Evolutionary conservation across 1,140 invertebrate genomes (phyloP).

Genomic region (Drosophila asahinai): DNA sequence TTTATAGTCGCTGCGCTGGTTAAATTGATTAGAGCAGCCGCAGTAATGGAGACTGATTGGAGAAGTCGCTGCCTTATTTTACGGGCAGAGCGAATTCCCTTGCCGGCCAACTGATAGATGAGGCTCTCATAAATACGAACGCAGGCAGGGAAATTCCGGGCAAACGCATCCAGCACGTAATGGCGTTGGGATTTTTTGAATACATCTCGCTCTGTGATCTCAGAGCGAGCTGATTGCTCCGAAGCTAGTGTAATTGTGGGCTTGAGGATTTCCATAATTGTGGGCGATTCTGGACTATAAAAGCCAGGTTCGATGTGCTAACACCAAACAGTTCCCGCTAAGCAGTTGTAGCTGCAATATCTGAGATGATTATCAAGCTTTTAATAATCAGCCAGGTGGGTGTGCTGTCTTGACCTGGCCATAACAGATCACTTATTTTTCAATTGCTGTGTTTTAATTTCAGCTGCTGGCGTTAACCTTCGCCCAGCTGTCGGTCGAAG

Average conservation of each 20-base stretch:
- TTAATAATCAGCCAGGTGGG: constrained; percentile 59
- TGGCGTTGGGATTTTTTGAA: constrained; percentile 42
- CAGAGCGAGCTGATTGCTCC: constrained; percentile 13
- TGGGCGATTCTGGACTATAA: constrained; percentile 59
- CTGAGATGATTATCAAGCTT: constrained; percentile 56
- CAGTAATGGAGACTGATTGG: constrained; percentile 49
- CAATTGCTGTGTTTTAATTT: not conserved
- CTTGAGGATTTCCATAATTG: constrained; percentile 52
- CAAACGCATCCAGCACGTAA: constrained; percentile 46
- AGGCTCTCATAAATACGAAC: constrained; percentile 17
- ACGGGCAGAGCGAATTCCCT: constrained; percentile 39
- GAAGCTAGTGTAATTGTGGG: constrained; percentile 35
- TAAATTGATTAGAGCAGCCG: constrained; percentile 36
- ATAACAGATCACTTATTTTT: not conserved
- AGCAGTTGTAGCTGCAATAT: constrained; percentile 13
- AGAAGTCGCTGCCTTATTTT: constrained; percentile 22
- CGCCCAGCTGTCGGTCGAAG: constrained; percentile 25
- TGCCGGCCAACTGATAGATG: constrained; percentile 7
- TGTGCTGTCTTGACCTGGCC: not conserved
- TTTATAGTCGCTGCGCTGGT: constrained; percentile 29
- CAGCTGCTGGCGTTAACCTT: constrained; percentile 48
- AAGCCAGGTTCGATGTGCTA: constrained; percentile 24
- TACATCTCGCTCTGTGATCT: not conserved
- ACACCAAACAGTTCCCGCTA: constrained; percentile 35
- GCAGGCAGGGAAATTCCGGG: constrained; percentile 40